phyloP scores from a whole-genome alignment of 1,140 invertebrate genomes.

The Penaeus vannamei region DNA sequence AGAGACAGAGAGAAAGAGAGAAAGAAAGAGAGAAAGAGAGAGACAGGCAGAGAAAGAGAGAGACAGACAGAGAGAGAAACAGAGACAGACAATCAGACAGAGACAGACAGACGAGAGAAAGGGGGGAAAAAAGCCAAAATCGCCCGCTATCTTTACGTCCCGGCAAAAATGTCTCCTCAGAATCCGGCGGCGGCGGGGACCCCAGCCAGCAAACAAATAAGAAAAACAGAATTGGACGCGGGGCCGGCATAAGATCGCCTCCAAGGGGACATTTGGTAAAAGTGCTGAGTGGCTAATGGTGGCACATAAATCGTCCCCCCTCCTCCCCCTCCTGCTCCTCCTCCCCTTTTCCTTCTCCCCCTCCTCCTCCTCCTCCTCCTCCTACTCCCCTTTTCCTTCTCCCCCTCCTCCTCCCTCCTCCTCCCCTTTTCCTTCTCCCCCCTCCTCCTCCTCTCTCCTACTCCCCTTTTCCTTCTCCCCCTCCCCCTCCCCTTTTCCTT shows the following conservation, averaged over 20 bases:
- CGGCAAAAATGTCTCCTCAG: constrained; percentile 48
- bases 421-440: neutral
- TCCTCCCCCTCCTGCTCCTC: neutral
- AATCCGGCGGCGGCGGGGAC: neutral
- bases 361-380: neutral
- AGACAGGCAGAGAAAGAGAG: no score
- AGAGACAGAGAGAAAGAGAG: no score
- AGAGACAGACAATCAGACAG: no score
- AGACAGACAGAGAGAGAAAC: no score
- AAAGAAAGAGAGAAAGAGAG: no score
- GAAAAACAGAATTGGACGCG: constrained; percentile 66
- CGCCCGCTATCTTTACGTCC: constrained; percentile 38
- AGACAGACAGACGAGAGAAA: no score
- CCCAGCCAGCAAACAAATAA: constrained; percentile 62
- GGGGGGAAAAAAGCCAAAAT: no score
- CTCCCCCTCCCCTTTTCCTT: neutral
- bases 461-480: neutral
- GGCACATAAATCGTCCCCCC: constrained; percentile 64
- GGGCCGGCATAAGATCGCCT: constrained; percentile 64
- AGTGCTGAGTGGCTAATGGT: constrained; percentile 66
- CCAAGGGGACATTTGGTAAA: constrained; percentile 65
- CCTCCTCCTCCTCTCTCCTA: neutral
- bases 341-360: neutral
- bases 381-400: neutral
- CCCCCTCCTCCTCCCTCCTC: neutral